phyloP scores from a whole-genome alignment of 2,888 invertebrate species.

The Drosophila nr. perissopoda region DNA sequence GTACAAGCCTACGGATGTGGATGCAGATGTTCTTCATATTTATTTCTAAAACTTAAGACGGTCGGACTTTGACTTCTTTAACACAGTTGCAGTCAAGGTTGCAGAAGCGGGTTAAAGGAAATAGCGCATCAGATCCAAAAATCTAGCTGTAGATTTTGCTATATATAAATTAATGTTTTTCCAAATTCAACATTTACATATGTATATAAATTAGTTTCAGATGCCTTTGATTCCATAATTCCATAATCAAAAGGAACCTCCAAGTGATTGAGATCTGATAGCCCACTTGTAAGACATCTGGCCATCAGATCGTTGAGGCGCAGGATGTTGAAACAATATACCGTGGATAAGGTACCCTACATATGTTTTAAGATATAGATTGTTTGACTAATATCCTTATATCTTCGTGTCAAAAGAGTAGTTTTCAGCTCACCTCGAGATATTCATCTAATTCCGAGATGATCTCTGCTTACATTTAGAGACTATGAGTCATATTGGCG shows the following conservation, averaged over 20 bases:
- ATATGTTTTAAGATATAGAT: not conserved
- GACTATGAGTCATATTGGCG: not conserved
- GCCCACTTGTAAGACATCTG: not conserved
- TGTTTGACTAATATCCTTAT: not conserved
- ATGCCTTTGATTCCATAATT: not conserved
- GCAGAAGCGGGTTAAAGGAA: not conserved
- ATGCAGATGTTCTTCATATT: too few relatives aligned
- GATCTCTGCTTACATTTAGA: not conserved
- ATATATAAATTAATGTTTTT: too few relatives aligned
- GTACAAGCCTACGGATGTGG: too few relatives aligned
- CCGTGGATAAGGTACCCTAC: not conserved
- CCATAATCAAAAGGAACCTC: not conserved
- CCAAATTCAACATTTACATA: not conserved
- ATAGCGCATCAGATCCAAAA: not conserved
- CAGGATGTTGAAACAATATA: not conserved
- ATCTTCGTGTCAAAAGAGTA: not conserved
- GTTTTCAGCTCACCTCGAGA: not conserved
- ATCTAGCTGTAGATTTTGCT: not conserved
- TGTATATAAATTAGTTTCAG: not conserved
- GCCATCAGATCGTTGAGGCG: not conserved
- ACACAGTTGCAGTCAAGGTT: not conserved
- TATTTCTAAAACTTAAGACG: too few relatives aligned
- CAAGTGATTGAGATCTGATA: not conserved
- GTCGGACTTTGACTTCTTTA: too few relatives aligned
- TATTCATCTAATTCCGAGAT: not conserved